Evolutionary conservation across 2,797 vertebrate species (phyloP), one percentile per base, ranked within the genome.

Genomic region (Antennarius maculatus): DNA sequence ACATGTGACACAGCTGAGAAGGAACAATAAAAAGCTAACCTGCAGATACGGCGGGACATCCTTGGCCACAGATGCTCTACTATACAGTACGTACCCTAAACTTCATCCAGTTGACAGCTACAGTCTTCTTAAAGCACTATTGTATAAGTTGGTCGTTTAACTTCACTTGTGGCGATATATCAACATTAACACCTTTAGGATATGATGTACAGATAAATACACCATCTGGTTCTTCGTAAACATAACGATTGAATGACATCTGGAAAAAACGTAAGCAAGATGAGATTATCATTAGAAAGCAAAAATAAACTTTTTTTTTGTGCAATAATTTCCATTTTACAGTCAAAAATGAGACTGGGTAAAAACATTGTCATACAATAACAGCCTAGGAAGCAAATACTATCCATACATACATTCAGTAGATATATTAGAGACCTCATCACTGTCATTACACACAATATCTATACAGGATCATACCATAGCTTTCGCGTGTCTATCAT

Each of bases 321-420:
- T 89, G 89, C 88, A 90, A 89, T 75, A 43, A 64, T 71, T 81
- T 84, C 66, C 77, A 82, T 80, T 79, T 47, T 61, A 68, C 76
- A 75, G 77, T 71, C 69, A 70, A 69, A 59, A 23, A 49, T 5
- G 14, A 50, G 48, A 79, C 66, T 31, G 54, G 70, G 68, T 49
- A 41, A 54, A 61, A 78, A 76, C n/a, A 16, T 37, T 71, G 47
- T 80, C 54, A 74, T 68, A 80, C 48, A 63, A 45, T 12, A 70
- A 81, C 45, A 63, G 66, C 28, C 52, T n/a, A 41, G 39, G 29
- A 69, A 61, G 14, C 56, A 56, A 61, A 81, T 45, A 80, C 39
- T 13, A 64, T 55, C 15, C 68, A 52, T 13, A 66, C 74, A 82
- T 87, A 90, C 89, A 91, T 92, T 92, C 90, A 87, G 69, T 15